A percentile compares a stretch with the other conserved stretches of the same genome.
Conservation (phyloP, 2,113 vertebrate genomes). For the Tylochromis polylepis region DNA sequence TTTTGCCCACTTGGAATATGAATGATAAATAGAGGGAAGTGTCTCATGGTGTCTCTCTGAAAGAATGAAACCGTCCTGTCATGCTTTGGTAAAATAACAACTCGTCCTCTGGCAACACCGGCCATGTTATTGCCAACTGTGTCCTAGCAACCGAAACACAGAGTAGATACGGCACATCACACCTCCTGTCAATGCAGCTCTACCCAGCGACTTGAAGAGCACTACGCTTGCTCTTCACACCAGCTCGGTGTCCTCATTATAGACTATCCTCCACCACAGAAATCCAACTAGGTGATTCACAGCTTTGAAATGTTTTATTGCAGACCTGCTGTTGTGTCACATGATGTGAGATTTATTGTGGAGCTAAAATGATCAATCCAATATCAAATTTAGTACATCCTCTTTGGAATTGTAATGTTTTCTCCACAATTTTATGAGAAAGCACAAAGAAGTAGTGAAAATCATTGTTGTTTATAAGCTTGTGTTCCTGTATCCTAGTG, state of each 20-base stretch:
- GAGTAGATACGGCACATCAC: constrained; percentile 15
- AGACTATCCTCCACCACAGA: not conserved
- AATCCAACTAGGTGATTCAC: not conserved
- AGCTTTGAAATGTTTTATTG: not conserved
- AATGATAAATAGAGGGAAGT: constrained; percentile 10
- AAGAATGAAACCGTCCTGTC: constrained; percentile 14
- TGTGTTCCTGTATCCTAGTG: not conserved
- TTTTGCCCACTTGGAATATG: constrained; percentile 1
- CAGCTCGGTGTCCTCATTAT: not conserved
- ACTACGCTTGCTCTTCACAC: not conserved
- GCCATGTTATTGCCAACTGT: constrained; percentile 65
- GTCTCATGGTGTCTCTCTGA: not conserved
- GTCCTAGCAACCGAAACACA: constrained; percentile 70
- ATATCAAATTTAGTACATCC: not conserved
- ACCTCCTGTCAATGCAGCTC: constrained; percentile 2
- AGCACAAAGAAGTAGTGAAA: not conserved
- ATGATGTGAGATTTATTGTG: not conserved
- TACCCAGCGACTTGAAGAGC: constrained; percentile 24
- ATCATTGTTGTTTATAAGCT: not conserved
- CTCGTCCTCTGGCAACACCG: constrained; percentile 47
- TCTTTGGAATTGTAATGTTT: not conserved
- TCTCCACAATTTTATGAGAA: not conserved
- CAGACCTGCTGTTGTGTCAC: not conserved
- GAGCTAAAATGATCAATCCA: not conserved
- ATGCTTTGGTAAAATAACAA: constrained; percentile 40